Base-by-base conservation (phyloP, 2,113 vertebrate genomes). In the Isichthys henryi region DNA sequence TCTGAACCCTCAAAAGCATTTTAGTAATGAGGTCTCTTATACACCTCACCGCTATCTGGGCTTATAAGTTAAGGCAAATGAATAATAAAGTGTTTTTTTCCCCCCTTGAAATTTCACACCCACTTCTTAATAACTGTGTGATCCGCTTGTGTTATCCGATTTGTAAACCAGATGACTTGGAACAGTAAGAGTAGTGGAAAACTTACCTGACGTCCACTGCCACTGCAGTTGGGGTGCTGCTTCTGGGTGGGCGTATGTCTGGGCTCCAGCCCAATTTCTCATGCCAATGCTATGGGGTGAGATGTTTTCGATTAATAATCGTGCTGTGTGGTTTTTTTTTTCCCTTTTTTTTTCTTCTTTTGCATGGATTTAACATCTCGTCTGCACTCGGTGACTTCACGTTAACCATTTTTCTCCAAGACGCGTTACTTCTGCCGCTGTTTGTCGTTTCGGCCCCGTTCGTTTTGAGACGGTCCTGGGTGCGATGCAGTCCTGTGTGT, bases 111-210 rank as follows among this genome's bases (percentile, higher is more conserved):
- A n/a, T 13, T 84, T 84, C 82, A 84, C 82, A 84, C 82, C 45
- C 45, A 84, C 82, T 84, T 84, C 82, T 84, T 84, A 48, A 84
- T 46, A 84, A 84, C 45, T 48, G 82, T 84, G 82, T 48, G 82
- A 84, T 45, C 43, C 10, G 21, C 45, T 84, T 84, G 82, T 48
- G 82, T 43, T 84, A 84, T 48, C 82, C 82, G 82, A 84, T 84
- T 84, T 84, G 82, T 84, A 84, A 84, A 84, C 82, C 82, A 84
- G 82, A 84, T 84, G 82, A 84, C 82, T 84, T 84, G 82, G 82
- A 84, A 84, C 82, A 84, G 82, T 84, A 84, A 48, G 17, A 84
- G 82, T 48, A 46, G 82, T 5, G 82, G 74, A 80, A 48, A 84
- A 84, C 82, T 84, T 84, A 84, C 82, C 82, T 84, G 82, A 84